Evolutionary conservation across 2,888 invertebrate species (phyloP), one percentile per base, ranked within the genome.

Genomic region (Augiades crinisus): DNA sequence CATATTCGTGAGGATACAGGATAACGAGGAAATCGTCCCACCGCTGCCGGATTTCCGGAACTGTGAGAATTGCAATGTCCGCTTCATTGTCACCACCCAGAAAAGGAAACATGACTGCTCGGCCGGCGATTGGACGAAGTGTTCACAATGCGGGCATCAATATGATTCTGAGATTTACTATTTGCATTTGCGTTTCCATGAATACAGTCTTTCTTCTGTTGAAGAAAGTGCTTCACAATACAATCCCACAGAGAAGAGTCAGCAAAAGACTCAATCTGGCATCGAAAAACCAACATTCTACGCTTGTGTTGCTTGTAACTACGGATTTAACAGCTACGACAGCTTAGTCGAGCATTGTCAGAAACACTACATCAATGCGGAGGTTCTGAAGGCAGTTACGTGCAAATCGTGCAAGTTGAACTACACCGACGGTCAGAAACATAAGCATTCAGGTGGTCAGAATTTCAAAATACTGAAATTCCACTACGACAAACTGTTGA

Each of bases 281-380:
- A n/a, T n/a, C n/a, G n/a, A n/a, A n/a, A n/a, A n/a, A n/a, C n/a
- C n/a, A n/a, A n/a, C n/a, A 19, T 53, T 81, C 0, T 83, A 67
- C 14, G 47, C 60, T 2, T 85, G 85, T 44, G 21, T 41, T 0
- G 41, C 50, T 0, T 85, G 85, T 24, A 63, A 73, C 0, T 51
- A 74, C 0, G 60, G 72, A 0, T 68, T 70, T 0, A 72, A 79
- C 33, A 57, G 61, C 0, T 84, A 85, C 30, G 81, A 83, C 14
- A 59, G 64, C 0, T 72, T 71, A 0, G 72, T 84, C 0, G 75
- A 72, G 0, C 84, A 84, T 37, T 65, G 73, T 1, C 82, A 82
- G 22, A 62, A 64, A 0, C 82, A 84, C 41, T 61, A 70, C 0
- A 67, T 62, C 5, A 57, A 67, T 4, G 53, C 66, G 41, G 58